Evolutionary conservation across 2,113 vertebrate genomes (phyloP).

Genomic region (Erpornis zantholeuca): DNA sequence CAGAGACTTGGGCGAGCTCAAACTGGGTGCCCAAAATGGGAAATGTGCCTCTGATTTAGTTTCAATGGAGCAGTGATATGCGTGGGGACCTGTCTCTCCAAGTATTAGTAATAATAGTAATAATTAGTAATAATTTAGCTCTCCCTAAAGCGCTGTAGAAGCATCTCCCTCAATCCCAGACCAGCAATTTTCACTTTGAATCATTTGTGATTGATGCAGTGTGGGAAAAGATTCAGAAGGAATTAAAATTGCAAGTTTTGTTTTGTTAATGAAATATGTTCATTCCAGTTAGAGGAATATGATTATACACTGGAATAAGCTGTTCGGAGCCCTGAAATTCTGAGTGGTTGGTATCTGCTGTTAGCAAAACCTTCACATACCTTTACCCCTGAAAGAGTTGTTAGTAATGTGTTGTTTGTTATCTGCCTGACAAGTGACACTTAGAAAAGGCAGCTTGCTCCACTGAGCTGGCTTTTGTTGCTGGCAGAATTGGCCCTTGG

Average conservation of each 20-base stretch:
- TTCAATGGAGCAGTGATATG: accelerated
- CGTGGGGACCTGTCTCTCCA: background rate
- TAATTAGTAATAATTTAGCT: too few relatives aligned
- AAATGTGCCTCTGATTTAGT: background rate
- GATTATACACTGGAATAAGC: background rate
- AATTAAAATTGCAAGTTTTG: background rate
- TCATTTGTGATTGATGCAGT: background rate
- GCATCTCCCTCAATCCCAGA: background rate
- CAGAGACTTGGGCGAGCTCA: background rate
- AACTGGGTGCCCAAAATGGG: background rate
- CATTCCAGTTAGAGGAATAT: background rate
- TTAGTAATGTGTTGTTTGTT: background rate
- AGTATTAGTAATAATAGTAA: too few relatives aligned
- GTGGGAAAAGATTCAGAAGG: background rate
- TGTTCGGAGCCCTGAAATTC: background rate
- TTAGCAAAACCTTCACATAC: background rate
- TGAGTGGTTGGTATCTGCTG: background rate
- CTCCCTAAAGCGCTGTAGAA: background rate
- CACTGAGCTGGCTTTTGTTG: background rate
- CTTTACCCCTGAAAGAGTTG: background rate
- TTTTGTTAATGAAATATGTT: background rate
- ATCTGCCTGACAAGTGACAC: background rate
- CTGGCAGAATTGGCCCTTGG: background rate
- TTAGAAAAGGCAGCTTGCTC: background rate
- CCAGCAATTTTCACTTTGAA: background rate